Evolutionary conservation across 1,140 invertebrate species (phyloP).

Genomic region (Bombus pascuorum): DNA sequence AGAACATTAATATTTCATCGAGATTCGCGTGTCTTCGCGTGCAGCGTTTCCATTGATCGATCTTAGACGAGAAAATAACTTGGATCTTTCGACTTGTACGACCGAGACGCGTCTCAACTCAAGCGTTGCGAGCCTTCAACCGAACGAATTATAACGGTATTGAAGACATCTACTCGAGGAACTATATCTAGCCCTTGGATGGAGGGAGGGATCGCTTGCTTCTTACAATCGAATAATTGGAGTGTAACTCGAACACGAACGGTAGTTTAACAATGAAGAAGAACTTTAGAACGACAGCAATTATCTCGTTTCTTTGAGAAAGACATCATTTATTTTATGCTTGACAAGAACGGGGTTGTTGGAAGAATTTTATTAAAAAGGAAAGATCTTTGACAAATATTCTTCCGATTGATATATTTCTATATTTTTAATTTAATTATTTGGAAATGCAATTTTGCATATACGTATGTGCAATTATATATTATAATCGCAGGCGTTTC

Average conservation of each 20-base stretch:
- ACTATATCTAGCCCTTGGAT: neutral
- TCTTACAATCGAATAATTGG: conserved; percentile 4
- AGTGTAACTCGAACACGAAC: neutral
- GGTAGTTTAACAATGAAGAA: neutral
- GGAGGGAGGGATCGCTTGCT: neutral
- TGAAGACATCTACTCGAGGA: neutral
- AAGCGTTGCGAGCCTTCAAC: conserved; percentile 27
- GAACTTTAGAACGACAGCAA: too few relatives aligned
- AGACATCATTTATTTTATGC: too few relatives aligned
- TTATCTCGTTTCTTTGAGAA: too few relatives aligned
- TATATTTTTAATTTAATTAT: neutral
- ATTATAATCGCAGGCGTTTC: neutral
- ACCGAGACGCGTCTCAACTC: conserved; percentile 40
- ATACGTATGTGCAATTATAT: neutral
- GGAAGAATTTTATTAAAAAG: too few relatives aligned
- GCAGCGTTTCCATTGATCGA: conserved; percentile 29
- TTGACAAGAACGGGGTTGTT: too few relatives aligned
- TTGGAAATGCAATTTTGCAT: neutral
- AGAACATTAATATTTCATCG: conserved; percentile 31
- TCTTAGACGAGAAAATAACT: conserved; percentile 34
- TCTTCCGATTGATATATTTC: neutral
- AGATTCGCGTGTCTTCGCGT: conserved; percentile 26
- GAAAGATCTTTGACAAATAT: neutral
- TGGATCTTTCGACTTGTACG: conserved; percentile 38
- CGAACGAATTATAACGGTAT: conserved; percentile 52